Evolutionary conservation across 2,888 invertebrate species (phyloP).

Genomic region (Polylopha cassiicola): DNA sequence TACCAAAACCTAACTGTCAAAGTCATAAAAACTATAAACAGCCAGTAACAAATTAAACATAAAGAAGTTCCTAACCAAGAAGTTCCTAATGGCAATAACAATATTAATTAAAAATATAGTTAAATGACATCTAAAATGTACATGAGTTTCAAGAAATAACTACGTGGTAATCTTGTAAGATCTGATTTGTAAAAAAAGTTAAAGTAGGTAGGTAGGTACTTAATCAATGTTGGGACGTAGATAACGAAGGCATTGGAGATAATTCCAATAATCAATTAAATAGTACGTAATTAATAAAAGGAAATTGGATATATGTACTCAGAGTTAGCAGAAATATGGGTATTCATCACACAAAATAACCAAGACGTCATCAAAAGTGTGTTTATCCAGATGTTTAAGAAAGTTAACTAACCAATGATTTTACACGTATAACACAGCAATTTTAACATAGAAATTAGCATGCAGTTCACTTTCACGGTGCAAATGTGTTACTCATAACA

Average conservation of each 20-base stretch:
- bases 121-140: no score
- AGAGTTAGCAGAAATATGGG: background rate
- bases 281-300: background rate
- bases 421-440: slow-evolving; percentile 1
- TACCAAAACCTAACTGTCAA: no score
- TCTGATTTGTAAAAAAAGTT: no score
- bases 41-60: no score
- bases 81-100: no score
- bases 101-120: no score
- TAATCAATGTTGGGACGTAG: slow-evolving; percentile 5
- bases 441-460: slow-evolving; percentile 11
- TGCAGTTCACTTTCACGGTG: slow-evolving; percentile 15
- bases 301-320: slow-evolving; percentile 1
- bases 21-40: no score
- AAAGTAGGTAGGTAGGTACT: background rate
- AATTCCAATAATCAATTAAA: slow-evolving; percentile 6
- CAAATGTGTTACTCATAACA: slow-evolving; percentile 7
- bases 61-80: no score
- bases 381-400: slow-evolving; percentile 20
- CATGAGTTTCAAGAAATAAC: no score
- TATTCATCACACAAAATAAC: no score
- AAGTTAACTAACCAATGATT: slow-evolving; percentile 9
- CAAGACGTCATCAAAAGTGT: slow-evolving; percentile 18
- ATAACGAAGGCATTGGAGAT: slow-evolving; percentile 5
- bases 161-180: no score